Evolutionary conservation across 2,888 invertebrate species (phyloP).

Genomic region (Metalampra italica): DNA sequence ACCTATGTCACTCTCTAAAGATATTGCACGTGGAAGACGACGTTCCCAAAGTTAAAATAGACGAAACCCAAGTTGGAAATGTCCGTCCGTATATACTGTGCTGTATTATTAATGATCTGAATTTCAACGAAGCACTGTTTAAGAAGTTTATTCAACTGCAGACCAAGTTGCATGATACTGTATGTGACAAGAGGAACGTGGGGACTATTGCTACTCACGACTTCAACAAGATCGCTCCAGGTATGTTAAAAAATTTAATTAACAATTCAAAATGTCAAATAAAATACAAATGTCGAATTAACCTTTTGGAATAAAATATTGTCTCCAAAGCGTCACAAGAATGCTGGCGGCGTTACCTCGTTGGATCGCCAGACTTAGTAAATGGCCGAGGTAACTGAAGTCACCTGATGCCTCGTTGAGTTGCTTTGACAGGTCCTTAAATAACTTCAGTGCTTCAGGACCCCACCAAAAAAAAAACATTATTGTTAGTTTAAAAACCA

Average conservation of each 20-base stretch:
- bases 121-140: constrained; percentile 80
- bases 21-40: constrained; percentile 73
- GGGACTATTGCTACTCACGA: constrained; percentile 93
- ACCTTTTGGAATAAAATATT: too few species aligned
- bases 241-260: constrained; percentile 56
- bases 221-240: constrained; percentile 79
- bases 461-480: too few species aligned
- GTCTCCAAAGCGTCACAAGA: too few species aligned
- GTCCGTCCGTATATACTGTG: constrained; percentile 86
- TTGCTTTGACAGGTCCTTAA: too few species aligned
- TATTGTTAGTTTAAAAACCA: too few species aligned
- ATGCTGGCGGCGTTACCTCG: too few species aligned
- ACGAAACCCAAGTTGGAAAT: constrained; percentile 75
- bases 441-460: too few species aligned
- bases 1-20: constrained; percentile 58
- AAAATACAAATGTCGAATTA: too few species aligned
- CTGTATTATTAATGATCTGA: constrained; percentile 82
- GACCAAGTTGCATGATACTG: constrained; percentile 85
- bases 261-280: too few species aligned
- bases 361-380: too few species aligned
- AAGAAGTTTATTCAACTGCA: constrained; percentile 89
- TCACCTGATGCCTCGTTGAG: too few species aligned
- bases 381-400: too few species aligned
- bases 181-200: constrained; percentile 87
- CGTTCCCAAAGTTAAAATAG: constrained; percentile 60